phyloP scores from a whole-genome alignment of 2,113 vertebrate genomes.

The Caranx ignobilis region DNA sequence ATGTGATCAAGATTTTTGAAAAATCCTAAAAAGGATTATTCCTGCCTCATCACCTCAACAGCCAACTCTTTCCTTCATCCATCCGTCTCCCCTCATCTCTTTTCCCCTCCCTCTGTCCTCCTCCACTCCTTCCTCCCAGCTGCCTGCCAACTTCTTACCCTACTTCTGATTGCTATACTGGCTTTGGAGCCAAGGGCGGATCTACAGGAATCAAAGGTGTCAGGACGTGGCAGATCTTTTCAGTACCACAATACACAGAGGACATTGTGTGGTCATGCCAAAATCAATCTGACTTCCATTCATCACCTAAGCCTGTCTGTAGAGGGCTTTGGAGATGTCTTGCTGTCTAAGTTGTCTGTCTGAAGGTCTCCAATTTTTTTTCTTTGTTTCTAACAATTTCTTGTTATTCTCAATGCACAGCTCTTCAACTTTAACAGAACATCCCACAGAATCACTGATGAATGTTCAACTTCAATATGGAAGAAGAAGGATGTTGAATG shows the following conservation, averaged over 20 bases:
- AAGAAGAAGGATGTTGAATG: background rate
- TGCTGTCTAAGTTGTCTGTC: constrained; percentile 17
- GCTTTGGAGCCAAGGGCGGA: constrained; percentile 64
- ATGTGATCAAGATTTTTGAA: too few relatives aligned
- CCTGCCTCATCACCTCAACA: background rate
- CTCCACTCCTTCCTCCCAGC: background rate
- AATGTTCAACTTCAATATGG: background rate
- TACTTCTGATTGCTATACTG: constrained; percentile 34
- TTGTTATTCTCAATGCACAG: constrained; percentile 1
- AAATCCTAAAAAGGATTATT: background rate
- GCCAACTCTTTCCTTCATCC: background rate
- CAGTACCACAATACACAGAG: constrained; percentile 67
- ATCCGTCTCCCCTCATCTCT: background rate
- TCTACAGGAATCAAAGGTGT: constrained; percentile 73
- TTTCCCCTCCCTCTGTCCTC: constrained; percentile 2
- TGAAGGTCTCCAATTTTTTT: constrained; percentile 38
- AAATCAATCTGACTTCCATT: constrained; percentile 74
- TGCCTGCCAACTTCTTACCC: constrained; percentile 54
- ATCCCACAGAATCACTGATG: background rate
- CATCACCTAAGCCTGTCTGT: constrained; percentile 67
- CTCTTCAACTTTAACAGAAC: background rate
- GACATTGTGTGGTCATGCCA: constrained; percentile 61
- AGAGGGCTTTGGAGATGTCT: constrained; percentile 36
- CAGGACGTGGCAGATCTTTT: constrained; percentile 63
- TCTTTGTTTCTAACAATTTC: constrained; percentile 1